Conservation (phyloP, 2,113 vertebrate genomes). For the Actenoides lindsayi region DNA sequence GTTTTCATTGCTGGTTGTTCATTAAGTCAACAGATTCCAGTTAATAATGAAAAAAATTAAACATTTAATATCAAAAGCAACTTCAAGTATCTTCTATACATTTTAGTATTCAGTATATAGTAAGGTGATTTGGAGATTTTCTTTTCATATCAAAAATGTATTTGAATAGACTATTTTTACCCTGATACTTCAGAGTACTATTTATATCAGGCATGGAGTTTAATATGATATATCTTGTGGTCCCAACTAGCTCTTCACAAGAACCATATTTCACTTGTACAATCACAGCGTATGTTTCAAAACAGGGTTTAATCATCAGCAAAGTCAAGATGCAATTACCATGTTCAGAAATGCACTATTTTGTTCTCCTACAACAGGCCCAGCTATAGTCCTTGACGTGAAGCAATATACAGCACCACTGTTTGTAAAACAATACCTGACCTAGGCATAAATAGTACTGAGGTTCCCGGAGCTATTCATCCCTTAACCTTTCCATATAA, state of each 20-base stretch:
- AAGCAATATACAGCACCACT: slow-evolving; percentile 10
- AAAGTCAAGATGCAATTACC: slow-evolving; percentile 34
- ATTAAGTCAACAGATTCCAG: slow-evolving; percentile 38
- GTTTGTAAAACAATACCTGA: slow-evolving; percentile 41
- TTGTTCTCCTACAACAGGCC: background rate
- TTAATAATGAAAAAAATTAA: slow-evolving; percentile 49
- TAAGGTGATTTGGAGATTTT: background rate
- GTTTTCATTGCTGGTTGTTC: slow-evolving; percentile 29
- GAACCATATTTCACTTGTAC: slow-evolving; percentile 50
- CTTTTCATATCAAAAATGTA: slow-evolving; percentile 63
- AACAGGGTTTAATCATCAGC: slow-evolving; percentile 36
- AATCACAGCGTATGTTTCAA: slow-evolving; percentile 23
- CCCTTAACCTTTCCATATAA: slow-evolving; percentile 53
- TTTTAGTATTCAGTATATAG: slow-evolving; percentile 47
- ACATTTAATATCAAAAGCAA: slow-evolving; percentile 57
- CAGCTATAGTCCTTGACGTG: background rate
- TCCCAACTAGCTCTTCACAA: slow-evolving; percentile 18
- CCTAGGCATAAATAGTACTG: slow-evolving; percentile 43
- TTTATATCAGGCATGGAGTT: slow-evolving; percentile 36
- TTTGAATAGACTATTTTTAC: slow-evolving; percentile 56
- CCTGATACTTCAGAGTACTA: slow-evolving; percentile 35
- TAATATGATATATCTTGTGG: background rate
- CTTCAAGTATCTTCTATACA: slow-evolving; percentile 41
- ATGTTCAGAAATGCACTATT: slow-evolving; percentile 22
- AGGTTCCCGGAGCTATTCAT: slow-evolving; percentile 48